phyloP scores from a whole-genome alignment of 2,888 invertebrate genomes.

The Norana najaformis region DNA sequence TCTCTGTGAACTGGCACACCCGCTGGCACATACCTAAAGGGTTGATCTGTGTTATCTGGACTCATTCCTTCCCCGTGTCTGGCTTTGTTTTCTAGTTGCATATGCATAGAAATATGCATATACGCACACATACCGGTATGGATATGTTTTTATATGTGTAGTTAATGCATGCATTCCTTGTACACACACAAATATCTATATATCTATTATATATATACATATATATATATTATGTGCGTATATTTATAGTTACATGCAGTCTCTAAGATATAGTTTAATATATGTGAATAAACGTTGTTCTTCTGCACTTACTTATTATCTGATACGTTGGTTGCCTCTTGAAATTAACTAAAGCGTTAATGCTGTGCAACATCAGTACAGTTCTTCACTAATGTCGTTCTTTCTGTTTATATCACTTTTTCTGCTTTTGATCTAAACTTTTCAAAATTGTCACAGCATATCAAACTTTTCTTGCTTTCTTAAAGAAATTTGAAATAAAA shows the following conservation, averaged over 20 bases:
- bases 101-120: neutral
- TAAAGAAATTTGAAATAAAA: neutral
- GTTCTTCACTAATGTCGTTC: neutral
- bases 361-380: neutral
- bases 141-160: neutral
- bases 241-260: too few species aligned
- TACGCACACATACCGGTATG: too few species aligned
- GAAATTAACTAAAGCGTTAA: neutral
- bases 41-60: neutral
- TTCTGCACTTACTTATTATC: neutral
- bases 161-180: neutral
- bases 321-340: neutral
- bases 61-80: too few species aligned
- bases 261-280: neutral
- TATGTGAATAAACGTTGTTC: neutral
- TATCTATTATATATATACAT: neutral
- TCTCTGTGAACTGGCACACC: conserved; percentile 3
- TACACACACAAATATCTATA: neutral
- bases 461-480: too few species aligned
- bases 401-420: neutral
- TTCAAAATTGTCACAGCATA: neutral
- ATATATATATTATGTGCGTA: neutral
- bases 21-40: too few species aligned
- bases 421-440: neutral
- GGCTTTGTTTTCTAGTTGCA: neutral